Percentiles rank a stretch among this genome's conserved stretches.
Evolutionary conservation across 1,140 invertebrate species (phyloP).

Genomic region (Formica exsecta): DNA sequence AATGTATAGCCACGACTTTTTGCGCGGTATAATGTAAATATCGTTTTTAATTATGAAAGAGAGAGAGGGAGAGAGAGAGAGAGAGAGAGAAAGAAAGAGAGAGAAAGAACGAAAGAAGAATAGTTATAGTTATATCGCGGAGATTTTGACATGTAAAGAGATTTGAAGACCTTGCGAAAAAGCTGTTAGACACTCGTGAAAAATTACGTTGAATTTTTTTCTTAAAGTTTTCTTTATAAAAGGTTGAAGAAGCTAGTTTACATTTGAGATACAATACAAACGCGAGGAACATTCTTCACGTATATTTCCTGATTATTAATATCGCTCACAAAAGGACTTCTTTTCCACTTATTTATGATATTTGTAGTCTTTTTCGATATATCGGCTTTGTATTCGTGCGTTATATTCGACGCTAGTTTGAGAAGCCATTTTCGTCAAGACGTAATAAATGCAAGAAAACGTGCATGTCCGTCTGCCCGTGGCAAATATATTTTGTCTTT

Average conservation of each 20-base stretch:
- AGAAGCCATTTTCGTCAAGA: not conserved
- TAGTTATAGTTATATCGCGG: not conserved
- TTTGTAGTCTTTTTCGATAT: not conserved
- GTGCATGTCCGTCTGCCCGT: constrained; percentile 68
- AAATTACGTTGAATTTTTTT: not conserved
- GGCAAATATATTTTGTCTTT: constrained; percentile 56
- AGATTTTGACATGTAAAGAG: not conserved
- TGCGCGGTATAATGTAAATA: constrained; percentile 20
- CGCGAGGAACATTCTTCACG: not conserved
- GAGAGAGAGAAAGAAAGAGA: not conserved
- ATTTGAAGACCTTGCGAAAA: not conserved
- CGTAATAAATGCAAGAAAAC: constrained; percentile 45
- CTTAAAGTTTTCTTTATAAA: not conserved
- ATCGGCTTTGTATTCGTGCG: not conserved
- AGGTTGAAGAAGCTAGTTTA: not conserved
- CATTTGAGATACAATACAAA: not conserved
- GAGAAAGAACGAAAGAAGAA: not conserved
- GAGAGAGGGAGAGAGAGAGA: not conserved
- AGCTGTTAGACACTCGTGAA: not conserved
- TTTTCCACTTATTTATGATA: not conserved
- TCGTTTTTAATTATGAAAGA: constrained; percentile 9
- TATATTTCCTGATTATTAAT: not conserved
- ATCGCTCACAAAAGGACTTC: not conserved
- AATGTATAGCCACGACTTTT: not conserved
- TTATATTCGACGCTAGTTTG: not conserved